Percentiles rank a stretch among this genome's conserved stretches.
phyloP scores from a whole-genome alignment of 1,140 invertebrate species.

The Drosophila bocki region DNA sequence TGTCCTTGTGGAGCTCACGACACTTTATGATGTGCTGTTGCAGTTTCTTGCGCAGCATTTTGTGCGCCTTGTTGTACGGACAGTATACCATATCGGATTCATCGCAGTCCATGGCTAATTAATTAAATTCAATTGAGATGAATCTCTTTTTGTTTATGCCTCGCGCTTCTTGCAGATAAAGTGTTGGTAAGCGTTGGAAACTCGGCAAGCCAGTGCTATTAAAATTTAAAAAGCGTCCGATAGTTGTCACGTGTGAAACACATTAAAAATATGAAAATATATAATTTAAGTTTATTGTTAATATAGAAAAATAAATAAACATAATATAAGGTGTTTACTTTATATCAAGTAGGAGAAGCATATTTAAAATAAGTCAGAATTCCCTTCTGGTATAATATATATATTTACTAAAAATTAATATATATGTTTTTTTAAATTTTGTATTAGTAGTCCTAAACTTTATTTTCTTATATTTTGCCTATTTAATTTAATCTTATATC shows the following conservation, averaged over 20 bases:
- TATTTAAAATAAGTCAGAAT: no score
- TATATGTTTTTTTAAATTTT: no score
- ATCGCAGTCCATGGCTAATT: constrained; percentile 28
- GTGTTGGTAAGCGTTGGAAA: background rate
- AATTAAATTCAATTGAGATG: background rate
- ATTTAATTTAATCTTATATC: background rate
- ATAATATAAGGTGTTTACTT: no score
- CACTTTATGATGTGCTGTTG: constrained; percentile 72
- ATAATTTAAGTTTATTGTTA: no score
- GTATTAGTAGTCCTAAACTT: background rate
- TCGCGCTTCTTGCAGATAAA: background rate
- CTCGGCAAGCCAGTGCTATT: background rate
- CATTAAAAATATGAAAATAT: no score
- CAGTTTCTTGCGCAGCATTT: constrained; percentile 66
- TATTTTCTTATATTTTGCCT: background rate
- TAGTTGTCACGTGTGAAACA: background rate
- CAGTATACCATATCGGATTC: constrained; percentile 61
- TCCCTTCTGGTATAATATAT: no score
- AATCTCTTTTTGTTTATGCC: background rate
- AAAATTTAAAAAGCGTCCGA: background rate
- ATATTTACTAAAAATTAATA: no score
- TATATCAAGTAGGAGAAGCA: no score
- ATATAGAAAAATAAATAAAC: no score
- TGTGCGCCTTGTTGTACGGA: constrained; percentile 70
- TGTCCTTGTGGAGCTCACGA: constrained; percentile 57